These are phyloP conservation scores for Busseola fusca DNA, from an alignment of 2,888 invertebrate species.

Conservation along the genomic window DNA sequence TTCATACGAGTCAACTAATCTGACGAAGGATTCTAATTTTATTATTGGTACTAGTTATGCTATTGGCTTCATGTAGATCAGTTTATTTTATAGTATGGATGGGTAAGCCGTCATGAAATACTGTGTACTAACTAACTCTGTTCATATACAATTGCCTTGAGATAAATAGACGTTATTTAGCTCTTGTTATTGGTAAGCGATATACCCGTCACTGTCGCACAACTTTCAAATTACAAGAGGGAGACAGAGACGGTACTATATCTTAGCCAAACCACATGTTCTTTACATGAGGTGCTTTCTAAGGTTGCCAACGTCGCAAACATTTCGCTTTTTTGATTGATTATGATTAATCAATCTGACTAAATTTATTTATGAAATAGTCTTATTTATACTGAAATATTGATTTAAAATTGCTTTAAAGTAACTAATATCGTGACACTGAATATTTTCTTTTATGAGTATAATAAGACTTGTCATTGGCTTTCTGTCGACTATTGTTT, in stretches of 20 bases:
- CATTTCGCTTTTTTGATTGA: neutral
- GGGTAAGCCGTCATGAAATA: neutral
- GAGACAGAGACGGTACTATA: neutral
- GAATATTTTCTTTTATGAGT: neutral
- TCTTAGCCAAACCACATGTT: neutral
- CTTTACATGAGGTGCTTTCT: neutral
- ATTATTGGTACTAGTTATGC: neutral
- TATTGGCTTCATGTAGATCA: neutral
- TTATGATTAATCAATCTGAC: neutral
- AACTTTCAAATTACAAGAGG: neutral
- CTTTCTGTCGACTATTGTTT: too few species aligned
- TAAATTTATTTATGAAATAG: neutral
- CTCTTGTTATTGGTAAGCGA: neutral
- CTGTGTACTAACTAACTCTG: slow-evolving; percentile 1
- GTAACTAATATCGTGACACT: neutral
- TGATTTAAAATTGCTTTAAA: neutral
- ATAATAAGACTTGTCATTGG: too few species aligned
- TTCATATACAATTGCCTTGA: slow-evolving; percentile 1
- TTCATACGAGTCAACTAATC: neutral
- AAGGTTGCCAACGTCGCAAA: neutral
- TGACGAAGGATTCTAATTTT: neutral
- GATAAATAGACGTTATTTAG: neutral
- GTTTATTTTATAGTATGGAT: neutral
- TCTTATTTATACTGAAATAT: neutral
- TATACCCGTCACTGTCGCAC: neutral